Conservation (phyloP, 2,113 vertebrate genomes). For the Plectropomus leopardus region DNA sequence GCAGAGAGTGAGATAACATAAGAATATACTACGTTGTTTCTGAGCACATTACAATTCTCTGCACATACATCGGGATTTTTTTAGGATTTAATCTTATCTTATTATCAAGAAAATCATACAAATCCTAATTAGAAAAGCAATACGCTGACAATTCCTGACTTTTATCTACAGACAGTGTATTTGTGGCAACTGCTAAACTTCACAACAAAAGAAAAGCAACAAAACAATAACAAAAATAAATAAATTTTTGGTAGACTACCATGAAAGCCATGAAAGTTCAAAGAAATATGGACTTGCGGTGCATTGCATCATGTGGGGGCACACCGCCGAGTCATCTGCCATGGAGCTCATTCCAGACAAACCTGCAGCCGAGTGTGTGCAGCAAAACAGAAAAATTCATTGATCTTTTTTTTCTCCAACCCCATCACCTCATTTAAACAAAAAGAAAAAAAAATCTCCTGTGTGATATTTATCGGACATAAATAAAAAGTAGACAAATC, state of each 20-base stretch:
- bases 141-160: background rate
- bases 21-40: slow-evolving; percentile 4
- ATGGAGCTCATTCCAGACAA: slow-evolving; percentile 67
- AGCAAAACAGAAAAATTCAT: slow-evolving; percentile 60
- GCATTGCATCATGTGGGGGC: slow-evolving; percentile 85
- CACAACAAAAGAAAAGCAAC: slow-evolving; percentile 56
- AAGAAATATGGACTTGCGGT: slow-evolving; percentile 83
- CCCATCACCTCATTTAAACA: slow-evolving; percentile 61
- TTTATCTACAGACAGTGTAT: slow-evolving; percentile 47
- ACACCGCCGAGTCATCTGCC: slow-evolving; percentile 74
- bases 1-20: slow-evolving; percentile 32
- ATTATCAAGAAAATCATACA: slow-evolving; percentile 23
- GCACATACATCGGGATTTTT: background rate
- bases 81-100: slow-evolving; percentile 9
- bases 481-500: slow-evolving; percentile 69
- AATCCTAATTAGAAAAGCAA: slow-evolving; percentile 39
- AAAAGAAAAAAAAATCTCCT: slow-evolving; percentile 23
- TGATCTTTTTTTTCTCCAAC: slow-evolving; percentile 47
- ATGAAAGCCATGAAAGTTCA: slow-evolving; percentile 83
- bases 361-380: slow-evolving; percentile 62
- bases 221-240: slow-evolving; percentile 77
- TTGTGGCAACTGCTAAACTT: slow-evolving; percentile 56
- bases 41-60: slow-evolving; percentile 14
- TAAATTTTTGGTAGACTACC: slow-evolving; percentile 78
- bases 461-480: slow-evolving; percentile 57